Evolutionary conservation across 35 echinoderm and acorn worm genomes (phyloP).

Genomic region (Ophiothrix spiculata): DNA sequence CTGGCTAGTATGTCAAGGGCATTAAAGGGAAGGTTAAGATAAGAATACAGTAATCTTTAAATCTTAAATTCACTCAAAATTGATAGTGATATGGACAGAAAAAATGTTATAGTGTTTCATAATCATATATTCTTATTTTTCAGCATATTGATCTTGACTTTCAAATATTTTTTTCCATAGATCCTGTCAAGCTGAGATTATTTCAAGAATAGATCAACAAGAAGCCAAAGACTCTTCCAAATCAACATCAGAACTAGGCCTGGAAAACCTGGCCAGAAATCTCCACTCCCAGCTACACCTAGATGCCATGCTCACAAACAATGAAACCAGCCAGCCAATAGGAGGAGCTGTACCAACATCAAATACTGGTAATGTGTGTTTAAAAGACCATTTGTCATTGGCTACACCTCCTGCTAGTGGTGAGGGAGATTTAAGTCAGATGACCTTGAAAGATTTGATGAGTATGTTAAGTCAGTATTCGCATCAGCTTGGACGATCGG

Average conservation of each 20-base stretch:
- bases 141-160: too few relatives aligned
- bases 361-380: neutral
- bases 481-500: slow-evolving; percentile 78
- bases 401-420: slow-evolving; percentile 7
- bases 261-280: slow-evolving; percentile 36
- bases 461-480: slow-evolving; percentile 73
- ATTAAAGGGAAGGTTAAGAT: too few relatives aligned
- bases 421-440: slow-evolving; percentile 29
- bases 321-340: slow-evolving; percentile 22
- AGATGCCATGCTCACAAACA: slow-evolving; percentile 26
- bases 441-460: slow-evolving; percentile 69
- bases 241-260: slow-evolving; percentile 31
- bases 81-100: too few relatives aligned
- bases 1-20: too few relatives aligned
- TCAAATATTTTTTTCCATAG: slow-evolving; percentile 25
- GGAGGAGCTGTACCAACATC: slow-evolving; percentile 19
- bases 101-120: too few relatives aligned
- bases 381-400: slow-evolving; percentile 12
- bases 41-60: too few relatives aligned
- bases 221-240: neutral
- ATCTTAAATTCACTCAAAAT: too few relatives aligned
- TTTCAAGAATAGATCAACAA: slow-evolving; percentile 39
- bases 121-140: too few relatives aligned
- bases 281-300: slow-evolving; percentile 45
- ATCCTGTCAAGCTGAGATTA: slow-evolving; percentile 56